These are phyloP conservation scores for Aratinga solstitialis DNA, from an alignment of 2,797 vertebrate genomes.

Conservation along the genomic window DNA sequence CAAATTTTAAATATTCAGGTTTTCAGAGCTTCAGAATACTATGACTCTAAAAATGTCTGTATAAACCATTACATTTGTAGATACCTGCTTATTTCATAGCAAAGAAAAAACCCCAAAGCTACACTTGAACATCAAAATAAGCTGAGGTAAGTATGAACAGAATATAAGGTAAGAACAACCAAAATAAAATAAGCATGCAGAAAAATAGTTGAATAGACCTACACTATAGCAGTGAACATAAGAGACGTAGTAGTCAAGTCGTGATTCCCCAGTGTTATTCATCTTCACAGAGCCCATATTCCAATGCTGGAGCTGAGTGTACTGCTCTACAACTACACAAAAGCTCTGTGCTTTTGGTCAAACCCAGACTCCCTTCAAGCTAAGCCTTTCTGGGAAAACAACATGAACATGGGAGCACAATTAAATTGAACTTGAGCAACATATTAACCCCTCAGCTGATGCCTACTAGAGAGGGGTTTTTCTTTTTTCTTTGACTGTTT, in stretches of 20 bases:
- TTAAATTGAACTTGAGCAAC: constrained; percentile 16
- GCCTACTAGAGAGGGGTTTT: not conserved
- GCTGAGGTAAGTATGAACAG: not conserved
- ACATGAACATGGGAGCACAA: not conserved
- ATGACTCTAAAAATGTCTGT: not conserved
- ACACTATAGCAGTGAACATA: constrained; percentile 78
- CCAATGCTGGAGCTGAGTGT: not conserved
- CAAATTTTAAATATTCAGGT: constrained; percentile 6
- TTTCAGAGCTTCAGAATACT: constrained; percentile 4
- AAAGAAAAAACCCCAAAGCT: not conserved
- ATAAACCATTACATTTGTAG: not conserved
- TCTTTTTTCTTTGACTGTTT: not conserved
- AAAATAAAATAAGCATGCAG: not conserved
- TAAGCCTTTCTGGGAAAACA: not conserved
- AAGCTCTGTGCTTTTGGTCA: not conserved
- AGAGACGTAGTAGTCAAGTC: constrained; percentile 68
- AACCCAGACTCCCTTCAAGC: constrained; percentile 9
- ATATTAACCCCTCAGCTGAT: constrained; percentile 38
- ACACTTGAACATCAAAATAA: not conserved
- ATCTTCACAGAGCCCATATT: constrained; percentile 30
- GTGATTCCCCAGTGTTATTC: not conserved
- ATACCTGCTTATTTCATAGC: not conserved
- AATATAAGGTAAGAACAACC: not conserved
- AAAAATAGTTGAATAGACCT: constrained; percentile 42
- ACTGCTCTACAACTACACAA: not conserved